Base-by-base conservation (phyloP, 2,113 vertebrate genomes). In the Marmota monax region DNA sequence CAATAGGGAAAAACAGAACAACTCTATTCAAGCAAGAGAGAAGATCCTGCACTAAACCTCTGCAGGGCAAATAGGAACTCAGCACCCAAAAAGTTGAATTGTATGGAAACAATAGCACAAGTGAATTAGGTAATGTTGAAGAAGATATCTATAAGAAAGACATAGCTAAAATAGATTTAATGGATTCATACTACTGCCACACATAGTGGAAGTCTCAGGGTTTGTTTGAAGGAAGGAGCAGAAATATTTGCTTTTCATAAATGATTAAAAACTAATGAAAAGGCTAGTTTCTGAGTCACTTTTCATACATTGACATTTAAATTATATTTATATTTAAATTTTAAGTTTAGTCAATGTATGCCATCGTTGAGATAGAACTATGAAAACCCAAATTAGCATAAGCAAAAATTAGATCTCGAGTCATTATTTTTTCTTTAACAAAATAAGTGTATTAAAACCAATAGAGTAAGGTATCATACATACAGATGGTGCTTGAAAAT, bases 401-500 rank as follows among this genome's bases (percentile, higher is more conserved):
- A 88, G 25, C 25, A 93, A 67, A 70, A 69, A 84, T 42, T 18
- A 69, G 67, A 25, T 70, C 65, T 76, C 9, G 14, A 42, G 16
- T 77, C 73, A 73, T 61, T 8, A 13, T 76, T 45, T 87, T 69
- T 96, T 72, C 18, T 77, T 90, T 93, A 95, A 88, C 20, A 94
- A 93, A 86, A n/a, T 56, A 16, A 1, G 13, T 67, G 29, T 70
- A 88, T 53, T 94, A 84, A 78, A 83, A 78, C 27, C 39, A 78
- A 27, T 51, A 37, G 82, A 74, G 86, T 83, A 92, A 78, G 45
- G 29, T 78, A 51, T 67, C 4, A 42, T 39, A 12, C 12, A 78
- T 39, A 16, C 8, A 94, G 73, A 77, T 96, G n/a, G 7, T 58
- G 53, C 14, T 86, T 91, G 88, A 53, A 83, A 94, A 76, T 63